Base-by-base conservation (phyloP, 2,888 invertebrate genomes). In the Drosophila pegasa region DNA sequence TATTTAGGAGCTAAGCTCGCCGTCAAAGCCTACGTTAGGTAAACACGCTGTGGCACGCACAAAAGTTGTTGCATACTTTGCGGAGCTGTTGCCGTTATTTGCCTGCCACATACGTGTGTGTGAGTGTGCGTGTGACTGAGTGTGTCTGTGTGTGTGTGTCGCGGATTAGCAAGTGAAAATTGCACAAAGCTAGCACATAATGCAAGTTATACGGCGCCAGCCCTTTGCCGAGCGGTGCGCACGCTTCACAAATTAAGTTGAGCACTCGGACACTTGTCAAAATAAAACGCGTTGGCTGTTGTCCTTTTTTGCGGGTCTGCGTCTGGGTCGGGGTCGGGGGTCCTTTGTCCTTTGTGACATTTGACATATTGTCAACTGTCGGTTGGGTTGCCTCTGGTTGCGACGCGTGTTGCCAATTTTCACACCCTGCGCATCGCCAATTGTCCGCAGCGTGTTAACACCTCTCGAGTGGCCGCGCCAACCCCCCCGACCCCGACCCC, bases 211-310 rank as follows among this genome's bases (percentile, higher is more conserved):
- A 31, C 27, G 35, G 16, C 10, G 50, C n/a, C 25, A 78, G 66
- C 57, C 85, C 80, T 72, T 75, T 74, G 63, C 58, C 68, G 51
- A 16, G 35, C 47, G 70, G 75, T 88, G 87, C 89, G 78, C 45
- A 45, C 45, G 45, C 85, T 88, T 75, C 79, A 74, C 77, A 89
- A 82, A 87, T 87, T 83, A 89, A 89, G 83, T 78, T 89, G 73
- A 89, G 80, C 76, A 83, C 82, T 79, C 77, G 90, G 71, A 43
- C 91, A 91, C 92, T 91, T 91, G 91, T 91, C 91, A 91, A 90
- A 91, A 91, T 85, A 91, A 78, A 85, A 80, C 80, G 75, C 68
- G 55, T 48, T 73, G 62, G 58, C 52, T 74, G 50, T 31, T 20
- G 31, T 33, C 35, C 54, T 50, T 55, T 65, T 75, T 27, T 16